Percentiles rank a stretch among this genome's conserved stretches.
Evolutionary conservation across 1,140 invertebrate genomes (phyloP).

Genomic region (Grapholita molesta): DNA sequence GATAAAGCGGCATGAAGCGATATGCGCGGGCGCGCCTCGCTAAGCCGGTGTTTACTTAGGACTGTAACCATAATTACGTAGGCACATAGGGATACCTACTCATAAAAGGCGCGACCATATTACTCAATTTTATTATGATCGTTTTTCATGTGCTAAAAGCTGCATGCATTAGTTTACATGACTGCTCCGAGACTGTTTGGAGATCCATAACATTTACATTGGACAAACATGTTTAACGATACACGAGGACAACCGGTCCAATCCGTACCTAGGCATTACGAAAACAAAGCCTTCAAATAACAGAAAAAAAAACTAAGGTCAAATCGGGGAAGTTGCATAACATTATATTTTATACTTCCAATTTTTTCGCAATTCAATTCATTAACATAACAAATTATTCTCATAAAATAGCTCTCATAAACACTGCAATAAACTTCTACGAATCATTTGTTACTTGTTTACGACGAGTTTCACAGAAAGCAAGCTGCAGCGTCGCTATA

Average conservation of each 20-base stretch:
- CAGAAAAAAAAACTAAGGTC: not conserved
- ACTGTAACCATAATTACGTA: slow-evolving; percentile 16
- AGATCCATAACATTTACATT: slow-evolving; percentile 40
- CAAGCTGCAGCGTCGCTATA: slow-evolving; percentile 4
- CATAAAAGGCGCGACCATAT: slow-evolving; percentile 20
- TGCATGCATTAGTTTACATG: slow-evolving; percentile 19
- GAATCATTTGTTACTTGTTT: not conserved
- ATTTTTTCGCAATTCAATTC: not conserved
- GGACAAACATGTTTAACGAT: slow-evolving; percentile 36
- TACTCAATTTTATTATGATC: slow-evolving; percentile 20
- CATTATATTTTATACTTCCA: not conserved
- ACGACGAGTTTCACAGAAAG: not conserved
- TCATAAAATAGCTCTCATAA: not conserved
- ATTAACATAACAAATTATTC: not conserved
- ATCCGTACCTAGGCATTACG: slow-evolving; percentile 32
- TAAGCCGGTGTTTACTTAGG: slow-evolving; percentile 29
- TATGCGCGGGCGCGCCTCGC: slow-evolving; percentile 19
- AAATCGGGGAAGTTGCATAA: not conserved
- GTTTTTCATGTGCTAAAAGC: slow-evolving; percentile 40
- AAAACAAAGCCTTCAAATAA: slow-evolving; percentile 8
- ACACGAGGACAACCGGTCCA: slow-evolving; percentile 30
- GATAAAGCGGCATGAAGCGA: slow-evolving; percentile 18
- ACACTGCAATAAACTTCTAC: not conserved
- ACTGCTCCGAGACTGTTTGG: slow-evolving; percentile 27
- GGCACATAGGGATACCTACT: not conserved